Evolutionary conservation across 2,113 vertebrate species (phyloP).

Genomic region (Bucco capensis): DNA sequence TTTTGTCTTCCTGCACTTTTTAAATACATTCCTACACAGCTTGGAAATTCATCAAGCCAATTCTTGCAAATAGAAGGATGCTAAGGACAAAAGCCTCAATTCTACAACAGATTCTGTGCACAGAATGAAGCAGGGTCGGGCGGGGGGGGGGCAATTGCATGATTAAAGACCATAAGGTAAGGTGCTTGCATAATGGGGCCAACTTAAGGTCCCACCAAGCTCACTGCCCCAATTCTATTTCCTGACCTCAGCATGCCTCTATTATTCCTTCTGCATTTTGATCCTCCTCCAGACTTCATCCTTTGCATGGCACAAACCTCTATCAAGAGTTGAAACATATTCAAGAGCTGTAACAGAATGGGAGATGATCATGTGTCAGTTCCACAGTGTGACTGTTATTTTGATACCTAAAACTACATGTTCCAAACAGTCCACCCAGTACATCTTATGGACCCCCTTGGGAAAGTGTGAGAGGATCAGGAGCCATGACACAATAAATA

Average conservation of each 20-base stretch:
- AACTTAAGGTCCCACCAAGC: neutral
- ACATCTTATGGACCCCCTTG: neutral
- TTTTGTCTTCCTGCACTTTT: neutral
- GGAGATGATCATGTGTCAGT: neutral
- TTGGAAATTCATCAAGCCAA: neutral
- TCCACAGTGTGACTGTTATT: neutral
- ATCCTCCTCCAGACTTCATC: neutral
- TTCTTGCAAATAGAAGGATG: neutral
- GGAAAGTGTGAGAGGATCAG: neutral
- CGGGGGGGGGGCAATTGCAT: neutral
- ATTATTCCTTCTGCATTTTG: neutral
- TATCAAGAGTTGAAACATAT: neutral
- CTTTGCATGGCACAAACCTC: neutral
- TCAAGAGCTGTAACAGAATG: neutral
- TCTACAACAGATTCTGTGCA: neutral
- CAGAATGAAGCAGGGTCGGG: neutral
- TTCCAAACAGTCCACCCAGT: neutral
- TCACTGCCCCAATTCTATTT: constrained; percentile 9
- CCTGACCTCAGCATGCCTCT: neutral
- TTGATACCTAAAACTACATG: neutral
- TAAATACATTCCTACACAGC: neutral
- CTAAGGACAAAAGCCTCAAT: neutral
- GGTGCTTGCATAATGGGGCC: constrained; percentile 19
- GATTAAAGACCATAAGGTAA: neutral
- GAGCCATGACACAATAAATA: no score